These are phyloP conservation scores for Pantherophis guttatus DNA, from an alignment of 2,113 vertebrate genomes.

Conservation along the genomic window DNA sequence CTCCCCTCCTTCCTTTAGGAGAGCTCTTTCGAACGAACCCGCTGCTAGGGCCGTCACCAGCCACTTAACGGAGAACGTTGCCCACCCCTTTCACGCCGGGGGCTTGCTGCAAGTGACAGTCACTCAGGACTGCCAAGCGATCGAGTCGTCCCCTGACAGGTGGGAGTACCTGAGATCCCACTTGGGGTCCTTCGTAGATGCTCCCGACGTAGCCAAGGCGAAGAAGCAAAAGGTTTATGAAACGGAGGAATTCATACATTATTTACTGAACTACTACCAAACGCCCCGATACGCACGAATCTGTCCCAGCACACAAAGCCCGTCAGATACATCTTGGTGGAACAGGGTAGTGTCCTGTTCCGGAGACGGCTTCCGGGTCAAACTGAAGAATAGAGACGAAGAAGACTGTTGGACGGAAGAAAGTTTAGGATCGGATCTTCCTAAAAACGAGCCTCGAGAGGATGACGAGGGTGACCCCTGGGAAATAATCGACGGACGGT, in stretches of 20 bases:
- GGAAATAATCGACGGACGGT: slow-evolving; percentile 35
- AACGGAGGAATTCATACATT: slow-evolving; percentile 77
- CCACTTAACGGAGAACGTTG: not conserved
- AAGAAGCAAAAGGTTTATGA: slow-evolving; percentile 74
- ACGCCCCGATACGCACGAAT: slow-evolving; percentile 63
- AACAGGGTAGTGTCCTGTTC: slow-evolving; percentile 64
- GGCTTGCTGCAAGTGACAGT: slow-evolving; percentile 54
- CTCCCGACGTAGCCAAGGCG: slow-evolving; percentile 4
- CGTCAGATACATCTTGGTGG: slow-evolving; percentile 52
- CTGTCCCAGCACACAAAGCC: slow-evolving; percentile 51
- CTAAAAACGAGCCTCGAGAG: slow-evolving; percentile 20
- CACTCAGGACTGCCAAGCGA: slow-evolving; percentile 39
- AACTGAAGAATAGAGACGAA: slow-evolving; percentile 43
- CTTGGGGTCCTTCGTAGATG: not conserved
- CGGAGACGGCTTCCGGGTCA: slow-evolving; percentile 60
- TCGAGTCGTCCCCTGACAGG: slow-evolving; percentile 21
- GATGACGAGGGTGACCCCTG: slow-evolving; percentile 24
- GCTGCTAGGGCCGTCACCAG: slow-evolving; percentile 6
- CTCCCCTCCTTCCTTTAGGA: slow-evolving; percentile 34
- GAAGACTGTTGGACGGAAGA: slow-evolving; percentile 35
- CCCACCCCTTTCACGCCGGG: not conserved
- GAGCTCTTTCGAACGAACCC: slow-evolving; percentile 43
- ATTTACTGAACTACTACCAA: slow-evolving; percentile 75
- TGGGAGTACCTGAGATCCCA: slow-evolving; percentile 18
- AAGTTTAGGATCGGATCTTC: slow-evolving; percentile 43